These are phyloP conservation scores for Schizopygopsis pylzovi DNA, from an alignment of 2,797 vertebrate species.

Conservation along the genomic window DNA sequence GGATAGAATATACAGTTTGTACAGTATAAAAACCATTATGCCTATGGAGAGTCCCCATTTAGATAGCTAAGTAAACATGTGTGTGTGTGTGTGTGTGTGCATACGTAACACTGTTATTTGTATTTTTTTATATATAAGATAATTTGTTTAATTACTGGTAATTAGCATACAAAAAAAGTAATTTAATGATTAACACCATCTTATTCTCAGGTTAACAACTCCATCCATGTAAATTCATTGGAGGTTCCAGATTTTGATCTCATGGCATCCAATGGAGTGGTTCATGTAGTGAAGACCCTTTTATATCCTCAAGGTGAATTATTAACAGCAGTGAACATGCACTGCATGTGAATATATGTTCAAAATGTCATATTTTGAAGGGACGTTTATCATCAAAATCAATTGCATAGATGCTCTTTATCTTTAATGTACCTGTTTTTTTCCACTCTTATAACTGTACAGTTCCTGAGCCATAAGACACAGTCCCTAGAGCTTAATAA, in stretches of 20 bases:
- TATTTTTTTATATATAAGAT: no score
- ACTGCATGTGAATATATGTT: background rate
- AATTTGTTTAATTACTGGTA: background rate
- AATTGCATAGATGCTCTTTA: background rate
- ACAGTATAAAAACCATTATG: no score
- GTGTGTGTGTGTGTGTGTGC: no score
- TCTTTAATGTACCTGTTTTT: background rate
- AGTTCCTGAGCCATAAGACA: constrained; percentile 1
- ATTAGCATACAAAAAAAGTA: background rate
- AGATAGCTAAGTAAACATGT: no score
- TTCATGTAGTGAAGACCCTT: constrained; percentile 93
- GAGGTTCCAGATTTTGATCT: constrained; percentile 86
- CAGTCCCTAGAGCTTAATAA: constrained; percentile 7
- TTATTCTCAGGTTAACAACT: constrained; percentile 85
- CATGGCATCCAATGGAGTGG: constrained; percentile 95
- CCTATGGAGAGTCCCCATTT: no score
- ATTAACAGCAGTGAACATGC: background rate
- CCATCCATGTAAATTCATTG: constrained; percentile 89
- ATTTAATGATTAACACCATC: constrained; percentile 15
- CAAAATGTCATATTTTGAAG: background rate
- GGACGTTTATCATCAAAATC: background rate
- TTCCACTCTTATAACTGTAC: background rate
- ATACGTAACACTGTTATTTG: no score
- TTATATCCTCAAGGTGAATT: constrained; percentile 90
- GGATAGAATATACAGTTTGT: no score